Base-by-base conservation (phyloP, 2,113 vertebrate species). In the Chunga burmeisteri region DNA sequence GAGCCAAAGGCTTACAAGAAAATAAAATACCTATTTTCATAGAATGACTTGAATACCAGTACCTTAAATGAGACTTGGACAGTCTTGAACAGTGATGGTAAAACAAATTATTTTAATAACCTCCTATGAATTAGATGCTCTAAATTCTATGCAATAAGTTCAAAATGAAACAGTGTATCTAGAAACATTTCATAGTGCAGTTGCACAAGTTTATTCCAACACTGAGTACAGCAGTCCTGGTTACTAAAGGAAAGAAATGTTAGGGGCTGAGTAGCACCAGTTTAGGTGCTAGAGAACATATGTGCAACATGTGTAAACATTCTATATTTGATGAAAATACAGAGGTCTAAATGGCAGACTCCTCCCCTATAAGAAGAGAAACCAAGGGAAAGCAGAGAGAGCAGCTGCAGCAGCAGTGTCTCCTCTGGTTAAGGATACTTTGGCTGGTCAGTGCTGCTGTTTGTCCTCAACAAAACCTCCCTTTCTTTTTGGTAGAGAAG, bases 171-270 rank as follows among this genome's bases (percentile, higher is more conserved):
- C 29, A 27, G 4, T 55, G 3, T 40, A 25, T 56, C 25, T 22
- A 65, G 68, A 66, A 86, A 42, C 2, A 30, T 55, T 78, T 91
- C 38, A 34, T 11, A 50, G n/a, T 30, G 16, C 14, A 81, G 13
- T n/a, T 80, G 18, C 12, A 42, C 19, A 78, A 63, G 10, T 55
- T 55, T 62, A 22, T 49, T 83, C 27, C 17, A 58, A 53, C 16
- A 61, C 1, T 42, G 7, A 8, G 13, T 74, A 6, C 19, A 70
- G 22, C 21, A 25, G 22, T n/a, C 29, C 1, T 0, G 14, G 11
- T 66, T 17, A 58, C 26, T 52, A 38, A 66, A 36, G 14, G 44
- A 70, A 46, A 56, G 18, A 55, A 70, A 44, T 12, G 3, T 2
- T 40, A 13, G 21, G 32, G 90, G 10, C 11, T 38, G 17, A 53